Evolutionary conservation across 1,140 invertebrate species (phyloP).

Genomic region (Portunus trituberculatus): DNA sequence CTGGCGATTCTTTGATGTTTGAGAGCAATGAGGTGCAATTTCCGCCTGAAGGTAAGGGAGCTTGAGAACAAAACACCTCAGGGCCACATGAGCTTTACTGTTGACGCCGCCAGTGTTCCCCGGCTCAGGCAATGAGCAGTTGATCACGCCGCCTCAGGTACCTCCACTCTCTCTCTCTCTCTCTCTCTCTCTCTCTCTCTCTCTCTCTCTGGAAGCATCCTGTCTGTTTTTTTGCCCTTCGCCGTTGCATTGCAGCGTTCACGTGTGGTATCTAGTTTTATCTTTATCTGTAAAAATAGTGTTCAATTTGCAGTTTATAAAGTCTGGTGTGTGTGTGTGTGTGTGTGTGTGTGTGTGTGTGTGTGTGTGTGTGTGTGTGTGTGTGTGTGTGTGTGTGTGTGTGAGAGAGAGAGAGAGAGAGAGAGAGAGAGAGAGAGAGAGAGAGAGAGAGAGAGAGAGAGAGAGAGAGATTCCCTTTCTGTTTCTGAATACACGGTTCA

Average conservation of each 20-base stretch:
- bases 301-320: too few species aligned
- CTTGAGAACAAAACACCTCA: too few species aligned
- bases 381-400: too few species aligned
- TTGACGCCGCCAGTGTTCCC: too few species aligned
- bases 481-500: background rate
- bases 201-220: background rate
- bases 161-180: background rate
- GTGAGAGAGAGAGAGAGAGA: background rate
- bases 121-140: too few species aligned
- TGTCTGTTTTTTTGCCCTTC: background rate
- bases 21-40: too few species aligned
- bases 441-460: constrained; percentile 20
- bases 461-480: background rate
- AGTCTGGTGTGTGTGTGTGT: background rate
- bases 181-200: background rate
- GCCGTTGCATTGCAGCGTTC: background rate
- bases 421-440: constrained; percentile 20
- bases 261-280: background rate
- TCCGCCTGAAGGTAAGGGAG: too few species aligned
- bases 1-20: too few species aligned
- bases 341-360: too few species aligned
- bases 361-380: too few species aligned
- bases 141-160: background rate
- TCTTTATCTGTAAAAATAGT: too few species aligned
- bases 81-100: too few species aligned